These are phyloP conservation scores for Helobdella robusta DNA, from an alignment of 2,888 invertebrate species.

Conservation along the genomic window DNA sequence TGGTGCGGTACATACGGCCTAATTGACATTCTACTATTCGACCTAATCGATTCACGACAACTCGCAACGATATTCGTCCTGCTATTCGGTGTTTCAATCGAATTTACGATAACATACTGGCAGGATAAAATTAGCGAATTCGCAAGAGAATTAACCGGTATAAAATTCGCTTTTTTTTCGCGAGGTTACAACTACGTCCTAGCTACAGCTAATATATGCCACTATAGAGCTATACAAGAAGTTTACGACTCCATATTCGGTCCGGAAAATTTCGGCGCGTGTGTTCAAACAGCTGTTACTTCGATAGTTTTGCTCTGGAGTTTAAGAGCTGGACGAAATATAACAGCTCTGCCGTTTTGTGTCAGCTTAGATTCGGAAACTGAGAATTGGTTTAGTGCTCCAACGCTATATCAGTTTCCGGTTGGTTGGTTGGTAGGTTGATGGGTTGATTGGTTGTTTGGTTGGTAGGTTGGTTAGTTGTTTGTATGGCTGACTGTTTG, in stretches of 20 bases:
- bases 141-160: slow-evolving; percentile 20
- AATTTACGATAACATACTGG: slow-evolving; percentile 26
- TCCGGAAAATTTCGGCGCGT: not conserved
- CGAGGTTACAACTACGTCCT: slow-evolving; percentile 29
- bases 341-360: slow-evolving; percentile 30
- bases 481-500: too few relatives aligned
- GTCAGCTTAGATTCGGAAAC: slow-evolving; percentile 29
- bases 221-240: slow-evolving; percentile 30
- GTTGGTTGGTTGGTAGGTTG: not conserved
- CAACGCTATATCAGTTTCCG: slow-evolving; percentile 21
- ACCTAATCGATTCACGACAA: slow-evolving; percentile 10
- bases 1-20: slow-evolving; percentile 30
- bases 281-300: slow-evolving; percentile 29
- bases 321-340: slow-evolving; percentile 32
- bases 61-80: slow-evolving; percentile 26
- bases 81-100: slow-evolving; percentile 26
- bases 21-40: slow-evolving; percentile 23
- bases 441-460: too few relatives aligned
- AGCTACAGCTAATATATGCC: slow-evolving; percentile 30
- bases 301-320: slow-evolving; percentile 30
- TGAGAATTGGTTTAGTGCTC: slow-evolving; percentile 26
- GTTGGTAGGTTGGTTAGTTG: too few relatives aligned
- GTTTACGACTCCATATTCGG: slow-evolving; percentile 21
- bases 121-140: slow-evolving; percentile 25
- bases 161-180: slow-evolving; percentile 21